Evolutionary conservation across 2,888 invertebrate genomes (phyloP).

Genomic region (Listrodromus nycthemerus): DNA sequence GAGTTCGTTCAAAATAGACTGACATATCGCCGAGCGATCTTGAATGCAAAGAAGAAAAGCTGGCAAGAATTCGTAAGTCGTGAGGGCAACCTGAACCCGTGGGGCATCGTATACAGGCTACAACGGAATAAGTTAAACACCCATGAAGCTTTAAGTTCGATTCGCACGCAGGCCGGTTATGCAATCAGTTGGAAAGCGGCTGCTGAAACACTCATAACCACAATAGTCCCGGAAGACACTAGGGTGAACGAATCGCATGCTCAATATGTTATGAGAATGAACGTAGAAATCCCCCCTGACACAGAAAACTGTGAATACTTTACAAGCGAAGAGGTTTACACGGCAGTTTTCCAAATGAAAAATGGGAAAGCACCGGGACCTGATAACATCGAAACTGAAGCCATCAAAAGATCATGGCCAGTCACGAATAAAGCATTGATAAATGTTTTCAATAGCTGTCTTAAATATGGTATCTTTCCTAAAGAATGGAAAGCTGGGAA

Average conservation of each 20-base stretch:
- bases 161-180: not conserved
- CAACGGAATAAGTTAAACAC: not conserved
- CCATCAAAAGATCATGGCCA: not conserved
- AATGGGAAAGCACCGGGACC: slow-evolving; percentile 21
- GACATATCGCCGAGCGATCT: not conserved
- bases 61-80: not conserved
- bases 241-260: too few species aligned
- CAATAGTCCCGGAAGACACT: not conserved
- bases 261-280: not conserved
- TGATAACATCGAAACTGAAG: not conserved
- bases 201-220: not conserved
- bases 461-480: not conserved
- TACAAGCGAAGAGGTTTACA: too few species aligned
- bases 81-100: not conserved
- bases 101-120: not conserved
- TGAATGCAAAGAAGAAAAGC: not conserved
- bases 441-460: slow-evolving; percentile 16
- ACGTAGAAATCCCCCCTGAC: not conserved
- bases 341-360: not conserved
- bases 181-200: not conserved
- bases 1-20: not conserved
- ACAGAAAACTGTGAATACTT: not conserved
- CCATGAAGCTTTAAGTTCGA: not conserved
- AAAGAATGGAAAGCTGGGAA: slow-evolving; percentile 28
- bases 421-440: too few species aligned